Evolutionary conservation across 1,140 invertebrate genomes (phyloP).

Genomic region (Chelonus insularis): DNA sequence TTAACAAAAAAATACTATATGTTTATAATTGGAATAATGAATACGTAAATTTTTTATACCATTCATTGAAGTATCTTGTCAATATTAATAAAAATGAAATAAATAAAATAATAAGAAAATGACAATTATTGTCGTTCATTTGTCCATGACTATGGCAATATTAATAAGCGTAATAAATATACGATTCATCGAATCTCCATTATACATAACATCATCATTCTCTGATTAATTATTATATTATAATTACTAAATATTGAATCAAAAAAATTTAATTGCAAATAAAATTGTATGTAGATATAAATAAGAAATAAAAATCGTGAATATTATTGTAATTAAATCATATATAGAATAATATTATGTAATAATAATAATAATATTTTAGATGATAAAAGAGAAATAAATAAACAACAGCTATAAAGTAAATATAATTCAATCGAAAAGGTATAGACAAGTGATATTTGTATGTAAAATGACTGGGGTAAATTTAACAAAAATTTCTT

Average conservation of each 20-base stretch:
- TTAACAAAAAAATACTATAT: conserved; percentile 11
- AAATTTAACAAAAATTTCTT: neutral
- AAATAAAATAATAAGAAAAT: neutral
- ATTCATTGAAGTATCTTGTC: conserved; percentile 21
- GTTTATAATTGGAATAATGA: conserved; percentile 19
- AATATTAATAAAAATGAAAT: conserved; percentile 20
- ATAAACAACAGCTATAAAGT: no score
- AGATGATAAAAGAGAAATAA: no score
- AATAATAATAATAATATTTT: conserved; percentile 8
- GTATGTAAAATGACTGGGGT: conserved; percentile 22
- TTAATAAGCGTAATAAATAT: conserved; percentile 29
- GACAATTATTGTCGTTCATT: conserved; percentile 24
- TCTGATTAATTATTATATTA: conserved; percentile 25
- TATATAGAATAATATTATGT: conserved; percentile 16
- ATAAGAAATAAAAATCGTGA: no score
- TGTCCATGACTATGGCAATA: conserved; percentile 28
- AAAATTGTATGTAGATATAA: neutral
- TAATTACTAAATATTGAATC: conserved; percentile 29
- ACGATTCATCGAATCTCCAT: conserved; percentile 32
- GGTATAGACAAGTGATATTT: conserved; percentile 25
- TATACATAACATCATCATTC: conserved; percentile 35
- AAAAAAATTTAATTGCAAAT: conserved; percentile 19
- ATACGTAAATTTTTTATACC: conserved; percentile 21
- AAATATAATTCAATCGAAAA: neutral
- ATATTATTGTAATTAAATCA: conserved; percentile 5